Conservation (phyloP, 2,888 invertebrate genomes). For the Tethea ocularis region DNA sequence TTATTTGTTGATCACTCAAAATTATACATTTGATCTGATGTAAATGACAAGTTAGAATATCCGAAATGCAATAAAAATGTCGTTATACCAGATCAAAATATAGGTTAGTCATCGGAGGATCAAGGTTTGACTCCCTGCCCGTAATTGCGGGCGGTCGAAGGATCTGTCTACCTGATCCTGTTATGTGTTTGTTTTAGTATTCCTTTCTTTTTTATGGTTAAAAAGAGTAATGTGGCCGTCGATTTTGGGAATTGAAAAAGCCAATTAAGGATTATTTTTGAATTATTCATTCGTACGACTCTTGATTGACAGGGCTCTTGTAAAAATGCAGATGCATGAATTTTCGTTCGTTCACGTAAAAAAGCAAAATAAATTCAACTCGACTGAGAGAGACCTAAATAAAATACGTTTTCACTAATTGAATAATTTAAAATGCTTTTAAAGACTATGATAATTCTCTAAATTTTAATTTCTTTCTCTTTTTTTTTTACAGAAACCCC, state of each 20-base stretch:
- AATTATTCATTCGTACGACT: not conserved
- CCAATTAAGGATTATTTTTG: not conserved
- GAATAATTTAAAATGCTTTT: no score
- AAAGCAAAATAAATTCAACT: not conserved
- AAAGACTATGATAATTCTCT: no score
- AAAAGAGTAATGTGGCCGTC: conserved; percentile 49
- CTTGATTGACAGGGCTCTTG: not conserved
- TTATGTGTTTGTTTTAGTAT: conserved; percentile 63
- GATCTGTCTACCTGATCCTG: conserved; percentile 60
- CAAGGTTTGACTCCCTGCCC: conserved; percentile 46
- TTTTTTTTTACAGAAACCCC: conserved; percentile 88
- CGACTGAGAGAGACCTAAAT: conserved; percentile 14
- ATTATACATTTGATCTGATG: conserved; percentile 31
- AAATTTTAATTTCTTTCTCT: conserved; percentile 21
- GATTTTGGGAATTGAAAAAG: conserved; percentile 25
- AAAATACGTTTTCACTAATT: conserved; percentile 5
- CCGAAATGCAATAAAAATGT: conserved; percentile 51
- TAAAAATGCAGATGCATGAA: not conserved
- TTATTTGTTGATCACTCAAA: conserved; percentile 30
- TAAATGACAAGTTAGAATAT: conserved; percentile 47
- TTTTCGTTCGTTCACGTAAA: not conserved
- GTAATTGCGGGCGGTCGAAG: conserved; percentile 62
- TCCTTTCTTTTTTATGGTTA: conserved; percentile 51
- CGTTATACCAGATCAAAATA: conserved; percentile 66
- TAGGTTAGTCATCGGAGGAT: conserved; percentile 61